Percentiles rank a stretch among this genome's conserved stretches.
phyloP scores from a whole-genome alignment of 2,113 vertebrate species.

The Prolemur simus region DNA sequence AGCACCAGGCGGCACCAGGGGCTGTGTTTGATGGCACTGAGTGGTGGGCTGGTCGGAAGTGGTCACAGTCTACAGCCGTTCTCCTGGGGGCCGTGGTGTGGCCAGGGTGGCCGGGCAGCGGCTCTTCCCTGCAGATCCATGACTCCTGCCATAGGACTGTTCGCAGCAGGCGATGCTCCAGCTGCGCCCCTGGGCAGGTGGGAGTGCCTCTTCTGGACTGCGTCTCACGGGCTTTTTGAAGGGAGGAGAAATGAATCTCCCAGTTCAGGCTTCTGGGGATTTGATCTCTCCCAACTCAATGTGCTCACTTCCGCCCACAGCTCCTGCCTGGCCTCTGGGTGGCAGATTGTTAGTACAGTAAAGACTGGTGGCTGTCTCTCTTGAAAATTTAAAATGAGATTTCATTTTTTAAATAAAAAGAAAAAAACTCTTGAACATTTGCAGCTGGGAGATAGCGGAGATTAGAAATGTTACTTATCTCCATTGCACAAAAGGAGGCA shows the following conservation, averaged over 20 bases:
- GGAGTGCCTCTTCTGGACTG: background rate
- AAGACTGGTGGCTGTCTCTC: slow-evolving; percentile 23
- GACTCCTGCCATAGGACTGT: accelerated
- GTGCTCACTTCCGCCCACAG: accelerated
- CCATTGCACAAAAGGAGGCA: slow-evolving; percentile 33
- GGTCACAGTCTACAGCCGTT: too few species aligned
- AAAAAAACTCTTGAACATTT: slow-evolving; percentile 24
- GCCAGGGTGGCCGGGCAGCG: accelerated
- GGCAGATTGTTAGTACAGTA: background rate
- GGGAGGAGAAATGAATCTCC: background rate
- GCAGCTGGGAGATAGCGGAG: slow-evolving; percentile 69
- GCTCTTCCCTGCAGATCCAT: accelerated
- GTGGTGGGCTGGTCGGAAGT: background rate
- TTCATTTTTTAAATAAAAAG: slow-evolving; percentile 64
- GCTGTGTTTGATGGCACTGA: background rate
- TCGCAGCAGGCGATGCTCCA: accelerated
- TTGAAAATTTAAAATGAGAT: slow-evolving; percentile 68
- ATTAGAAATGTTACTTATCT: slow-evolving; percentile 59
- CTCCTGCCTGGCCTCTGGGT: background rate
- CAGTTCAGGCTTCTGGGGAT: background rate
- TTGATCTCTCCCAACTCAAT: background rate
- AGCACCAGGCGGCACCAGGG: background rate
- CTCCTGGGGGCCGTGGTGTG: background rate
- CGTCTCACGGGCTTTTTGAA: background rate
- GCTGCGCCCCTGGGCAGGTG: accelerated